These are phyloP conservation scores for Nibea albiflora DNA, from an alignment of 2,113 vertebrate genomes.

Conservation along the genomic window DNA sequence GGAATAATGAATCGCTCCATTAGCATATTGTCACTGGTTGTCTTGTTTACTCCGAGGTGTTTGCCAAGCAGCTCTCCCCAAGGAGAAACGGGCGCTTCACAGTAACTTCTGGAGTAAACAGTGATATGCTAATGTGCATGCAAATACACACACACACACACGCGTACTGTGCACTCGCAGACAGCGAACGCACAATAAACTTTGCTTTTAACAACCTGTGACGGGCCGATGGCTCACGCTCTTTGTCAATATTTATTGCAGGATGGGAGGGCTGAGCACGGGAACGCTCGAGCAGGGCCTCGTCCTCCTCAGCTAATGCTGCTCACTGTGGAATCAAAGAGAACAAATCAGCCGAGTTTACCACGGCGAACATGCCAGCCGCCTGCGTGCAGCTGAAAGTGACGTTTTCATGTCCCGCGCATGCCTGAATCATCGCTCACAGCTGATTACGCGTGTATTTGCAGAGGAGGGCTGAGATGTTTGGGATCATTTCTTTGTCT, in stretches of 20 bases:
- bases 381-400: constrained; percentile 30
- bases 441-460: constrained; percentile 30
- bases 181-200: constrained; percentile 65
- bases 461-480: background rate
- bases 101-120: constrained; percentile 80
- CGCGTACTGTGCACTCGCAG: constrained; percentile 20
- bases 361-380: constrained; percentile 29
- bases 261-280: constrained; percentile 41
- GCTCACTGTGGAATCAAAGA: constrained; percentile 59
- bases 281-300: constrained; percentile 36
- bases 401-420: constrained; percentile 19
- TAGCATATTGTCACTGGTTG: constrained; percentile 81
- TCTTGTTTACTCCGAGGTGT: constrained; percentile 81
- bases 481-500: constrained; percentile 42
- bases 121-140: constrained; percentile 67
- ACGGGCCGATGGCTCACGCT: constrained; percentile 60
- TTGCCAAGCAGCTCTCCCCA: constrained; percentile 77
- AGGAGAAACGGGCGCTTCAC: constrained; percentile 76
- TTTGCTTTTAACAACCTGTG: constrained; percentile 76
- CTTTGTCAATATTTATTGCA: constrained; percentile 75
- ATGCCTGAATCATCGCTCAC: constrained; percentile 20
- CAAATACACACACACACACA: constrained; percentile 52
- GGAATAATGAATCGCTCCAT: constrained; percentile 76
- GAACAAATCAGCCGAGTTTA: constrained; percentile 60
- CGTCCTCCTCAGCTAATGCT: constrained; percentile 29